Conservation (phyloP, 2,888 invertebrate genomes). For the Drosophila kambysellisi region DNA sequence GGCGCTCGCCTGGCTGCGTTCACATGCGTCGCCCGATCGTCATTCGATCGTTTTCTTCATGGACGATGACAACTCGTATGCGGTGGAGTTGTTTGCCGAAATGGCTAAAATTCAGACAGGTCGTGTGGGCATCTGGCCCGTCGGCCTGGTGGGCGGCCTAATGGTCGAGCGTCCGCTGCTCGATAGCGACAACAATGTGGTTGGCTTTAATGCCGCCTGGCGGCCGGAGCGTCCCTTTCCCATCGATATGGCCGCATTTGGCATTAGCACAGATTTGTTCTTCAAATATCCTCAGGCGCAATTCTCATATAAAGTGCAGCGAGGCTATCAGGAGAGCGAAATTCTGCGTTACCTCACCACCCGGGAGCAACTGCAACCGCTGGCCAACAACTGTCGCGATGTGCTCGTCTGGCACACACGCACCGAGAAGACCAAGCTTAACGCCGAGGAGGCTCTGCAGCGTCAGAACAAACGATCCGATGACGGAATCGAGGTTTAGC, state of each 20-base stretch:
- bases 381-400: slow-evolving; percentile 95
- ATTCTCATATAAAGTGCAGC: slow-evolving; percentile 93
- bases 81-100: slow-evolving; percentile 95
- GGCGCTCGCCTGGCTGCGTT: slow-evolving; percentile 91
- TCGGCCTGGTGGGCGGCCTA: slow-evolving; percentile 97
- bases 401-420: slow-evolving; percentile 99
- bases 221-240: slow-evolving; percentile 96
- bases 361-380: slow-evolving; percentile 93
- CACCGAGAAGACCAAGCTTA: slow-evolving; percentile 94
- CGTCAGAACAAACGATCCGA: slow-evolving; percentile 87
- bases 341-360: slow-evolving; percentile 91
- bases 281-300: slow-evolving; percentile 89
- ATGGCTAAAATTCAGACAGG: slow-evolving; percentile 91
- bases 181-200: slow-evolving; percentile 87
- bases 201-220: slow-evolving; percentile 91
- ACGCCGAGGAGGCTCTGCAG: slow-evolving; percentile 87
- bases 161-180: slow-evolving; percentile 96
- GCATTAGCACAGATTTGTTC: slow-evolving; percentile 92
- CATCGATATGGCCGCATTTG: slow-evolving; percentile 99
- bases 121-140: slow-evolving; percentile 96
- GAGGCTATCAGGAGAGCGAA: slow-evolving; percentile 96
- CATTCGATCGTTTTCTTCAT: slow-evolving; percentile 94
- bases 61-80: slow-evolving; percentile 98
- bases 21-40: slow-evolving; percentile 86
- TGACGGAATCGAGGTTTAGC: slow-evolving; percentile 87